Evolutionary conservation across 1,140 invertebrate species (phyloP).

Genomic region (Zaprionus ghesquierei): DNA sequence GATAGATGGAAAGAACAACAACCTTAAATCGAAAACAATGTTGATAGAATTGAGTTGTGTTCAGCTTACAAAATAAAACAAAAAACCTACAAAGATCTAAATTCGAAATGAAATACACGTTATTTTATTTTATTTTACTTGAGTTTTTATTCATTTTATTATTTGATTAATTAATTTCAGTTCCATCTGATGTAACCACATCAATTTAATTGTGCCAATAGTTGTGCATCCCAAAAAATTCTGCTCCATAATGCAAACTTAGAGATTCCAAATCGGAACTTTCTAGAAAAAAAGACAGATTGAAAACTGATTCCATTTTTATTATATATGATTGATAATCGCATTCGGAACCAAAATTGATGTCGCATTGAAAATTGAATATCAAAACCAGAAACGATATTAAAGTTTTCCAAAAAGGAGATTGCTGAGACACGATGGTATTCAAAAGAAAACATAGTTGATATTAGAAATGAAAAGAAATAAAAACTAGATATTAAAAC

Average conservation of each 20-base stretch:
- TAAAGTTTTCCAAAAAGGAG: background rate
- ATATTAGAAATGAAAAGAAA: background rate
- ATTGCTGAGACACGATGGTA: background rate
- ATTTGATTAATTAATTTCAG: constrained; percentile 5
- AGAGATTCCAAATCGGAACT: background rate
- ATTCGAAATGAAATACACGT: constrained; percentile 9
- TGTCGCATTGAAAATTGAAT: background rate
- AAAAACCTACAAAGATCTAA: constrained; percentile 5
- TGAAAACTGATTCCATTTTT: background rate
- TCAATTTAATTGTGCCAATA: constrained; percentile 33
- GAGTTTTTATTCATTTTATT: constrained; percentile 6
- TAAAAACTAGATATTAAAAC: background rate
- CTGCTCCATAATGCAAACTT: background rate
- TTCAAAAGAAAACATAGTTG: background rate
- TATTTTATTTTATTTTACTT: constrained; percentile 17
- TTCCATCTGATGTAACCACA: background rate
- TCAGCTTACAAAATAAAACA: constrained; percentile 40
- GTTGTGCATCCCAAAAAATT: background rate
- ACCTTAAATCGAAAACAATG: constrained; percentile 34
- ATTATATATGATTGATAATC: background rate
- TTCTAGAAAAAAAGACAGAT: background rate
- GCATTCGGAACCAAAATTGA: background rate
- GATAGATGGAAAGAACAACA: constrained; percentile 6
- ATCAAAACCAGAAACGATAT: background rate
- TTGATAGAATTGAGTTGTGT: constrained; percentile 62